Base-by-base conservation (phyloP, 2,113 vertebrate genomes). In the Cyphomyrus discorhynchus region DNA sequence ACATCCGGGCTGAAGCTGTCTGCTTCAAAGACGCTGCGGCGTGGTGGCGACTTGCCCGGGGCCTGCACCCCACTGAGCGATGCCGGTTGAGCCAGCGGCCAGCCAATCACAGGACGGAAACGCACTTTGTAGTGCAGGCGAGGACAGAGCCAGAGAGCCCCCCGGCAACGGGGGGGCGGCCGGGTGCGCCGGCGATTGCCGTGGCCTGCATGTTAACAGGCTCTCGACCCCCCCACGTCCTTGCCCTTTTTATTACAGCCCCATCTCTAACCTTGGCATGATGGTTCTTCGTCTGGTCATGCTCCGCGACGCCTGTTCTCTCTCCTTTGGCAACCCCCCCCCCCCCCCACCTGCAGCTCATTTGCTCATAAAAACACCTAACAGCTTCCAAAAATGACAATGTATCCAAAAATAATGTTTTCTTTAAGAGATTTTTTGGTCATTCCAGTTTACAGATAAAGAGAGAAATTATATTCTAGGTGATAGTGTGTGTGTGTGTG, bases 21-120 rank as follows among this genome's bases (percentile, higher is more conserved):
- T 89, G 89, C 93, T 95, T 96, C 94, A 93, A 95, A 95, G 93
- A 91, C 93, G 92, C 92, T 94, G 95, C 94, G 91, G 93, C 93
- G 93, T 94, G 90, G 93, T 93, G 93, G 93, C 91, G 50, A 49
- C 9, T 35, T 90, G 93, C 95, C 94, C 92, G 89, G 83, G 94
- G 94, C 92, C 91, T 56, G 19, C 9, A 80, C 92, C 89, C 91
- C 92, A 93, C 91, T 92, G 93, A 95, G 94, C 92, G 56, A 91
- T 93, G 95, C 94, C 95, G 95, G 94, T 93, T 94, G 94, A 91
- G 95, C 95, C 94, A 93, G 90, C 50, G 95, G 95, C 95, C 93
- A 94, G 94, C 93, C 94, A 93, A 95, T 95, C 94, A 94, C 93
- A 96, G 94, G 93, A 95, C 93, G 94, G 93, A 94, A 94, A 11